Conservation (phyloP, 2,888 invertebrate species). For the Tiliacea citrago region DNA sequence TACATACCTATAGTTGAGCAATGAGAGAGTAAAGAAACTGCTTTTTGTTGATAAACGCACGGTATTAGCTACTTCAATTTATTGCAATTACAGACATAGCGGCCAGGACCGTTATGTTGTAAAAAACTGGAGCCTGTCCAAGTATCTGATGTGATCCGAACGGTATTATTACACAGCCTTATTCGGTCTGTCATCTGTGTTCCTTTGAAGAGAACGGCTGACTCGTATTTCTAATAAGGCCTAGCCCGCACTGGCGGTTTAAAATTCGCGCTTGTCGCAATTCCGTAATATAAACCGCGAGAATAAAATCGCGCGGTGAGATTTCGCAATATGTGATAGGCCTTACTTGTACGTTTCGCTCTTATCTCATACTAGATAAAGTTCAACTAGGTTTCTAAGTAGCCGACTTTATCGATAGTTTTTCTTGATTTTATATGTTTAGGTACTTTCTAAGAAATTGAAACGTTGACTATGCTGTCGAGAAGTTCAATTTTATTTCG, state of each 20-base stretch:
- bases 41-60: conserved; percentile 67
- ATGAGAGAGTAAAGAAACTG: conserved; percentile 51
- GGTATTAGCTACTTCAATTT: conserved; percentile 70
- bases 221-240: neutral
- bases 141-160: conserved; percentile 67
- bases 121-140: conserved; percentile 70
- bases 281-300: too few species aligned
- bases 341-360: conserved; percentile 21
- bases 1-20: conserved; percentile 48
- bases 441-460: conserved; percentile 33
- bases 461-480: neutral
- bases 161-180: conserved; percentile 69
- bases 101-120: conserved; percentile 69
- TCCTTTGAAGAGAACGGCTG: conserved; percentile 45
- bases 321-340: too few species aligned
- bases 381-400: conserved; percentile 19
- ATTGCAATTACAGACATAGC: conserved; percentile 65
- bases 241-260: too few species aligned
- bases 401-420: conserved; percentile 10
- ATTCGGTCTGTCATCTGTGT: conserved; percentile 62
- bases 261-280: too few species aligned
- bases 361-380: conserved; percentile 43
- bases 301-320: too few species aligned
- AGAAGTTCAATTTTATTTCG: conserved; percentile 22
- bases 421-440: conserved; percentile 29